Evolutionary conservation across 2,797 vertebrate genomes (phyloP), one percentile per base, ranked within the genome.

Genomic region (Sebastes vulpes): DNA sequence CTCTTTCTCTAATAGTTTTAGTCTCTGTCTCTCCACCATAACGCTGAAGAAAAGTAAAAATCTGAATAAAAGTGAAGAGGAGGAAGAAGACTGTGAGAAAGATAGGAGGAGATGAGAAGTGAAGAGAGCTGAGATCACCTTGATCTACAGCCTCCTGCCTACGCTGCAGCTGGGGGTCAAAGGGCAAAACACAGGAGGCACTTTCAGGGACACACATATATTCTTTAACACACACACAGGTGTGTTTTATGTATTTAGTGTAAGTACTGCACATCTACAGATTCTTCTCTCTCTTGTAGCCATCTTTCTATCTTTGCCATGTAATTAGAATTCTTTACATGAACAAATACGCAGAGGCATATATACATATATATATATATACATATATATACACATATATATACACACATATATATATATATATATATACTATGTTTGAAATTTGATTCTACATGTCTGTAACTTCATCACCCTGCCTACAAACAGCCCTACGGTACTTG

Each of bases 91-190:
- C 58, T 66, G 82, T 75, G 79, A 75, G 79, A 85, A 72, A 54
- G 60, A 75, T 1, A 42, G 38, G 38, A 20, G 73, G 52, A 68
- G 56, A 23, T 21, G 69, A 61, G 58, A 54, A 75, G 83, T 69
- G 83, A 79, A 1, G 87, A 90, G 64, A 80, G 77, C 75, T 75
- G 84, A 85, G 84, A 66, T 81, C 81, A 88, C 65, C 31, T 66
- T 89, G 87, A 92, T 89, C 76, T 92, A 92, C 74, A 74, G 71
- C 71, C 65, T 66, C 67, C 52, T 83, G 84, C 20, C 60, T 20
- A 8, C 29, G 26, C 56, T 65, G 60, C 72, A 75, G 76, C 18
- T 61, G 23, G 18, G 31, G 86, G 80, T 86, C 72, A 85, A 80
- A 89, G 88, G 80, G 31, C 74, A 69, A 80, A 54, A 64, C 26